Percentiles rank a stretch among this genome's conserved stretches.
These are phyloP conservation scores for Erebia epiphron DNA, from an alignment of 2,888 invertebrate species.

Conservation along the genomic window DNA sequence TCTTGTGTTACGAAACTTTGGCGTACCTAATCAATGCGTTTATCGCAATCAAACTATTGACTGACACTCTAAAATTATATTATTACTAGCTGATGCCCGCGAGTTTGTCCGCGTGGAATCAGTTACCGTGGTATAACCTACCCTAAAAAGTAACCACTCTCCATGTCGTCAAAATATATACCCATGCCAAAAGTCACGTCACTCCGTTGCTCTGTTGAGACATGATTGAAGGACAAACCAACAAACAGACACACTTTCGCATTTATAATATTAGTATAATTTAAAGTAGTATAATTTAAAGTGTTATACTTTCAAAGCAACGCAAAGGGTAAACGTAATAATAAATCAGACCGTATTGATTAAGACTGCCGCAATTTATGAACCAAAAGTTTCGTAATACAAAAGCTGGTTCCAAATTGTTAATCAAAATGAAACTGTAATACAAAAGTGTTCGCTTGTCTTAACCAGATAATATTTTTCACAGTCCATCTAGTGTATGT, in stretches of 20 bases:
- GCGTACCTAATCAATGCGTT: neutral
- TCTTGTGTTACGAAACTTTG: slow-evolving; percentile 6
- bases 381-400: slow-evolving; percentile 2
- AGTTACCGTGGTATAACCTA: too few relatives aligned
- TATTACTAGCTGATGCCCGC: too few relatives aligned
- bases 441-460: slow-evolving; percentile 48
- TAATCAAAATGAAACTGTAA: slow-evolving; percentile 11
- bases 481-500: slow-evolving; percentile 32
- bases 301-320: neutral
- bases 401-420: neutral
- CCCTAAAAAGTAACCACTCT: too few relatives aligned
- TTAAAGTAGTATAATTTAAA: neutral
- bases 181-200: too few relatives aligned
- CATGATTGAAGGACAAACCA: too few relatives aligned
- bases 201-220: too few relatives aligned
- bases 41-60: neutral
- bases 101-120: too few relatives aligned
- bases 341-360: neutral
- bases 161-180: too few relatives aligned
- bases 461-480: slow-evolving; percentile 29
- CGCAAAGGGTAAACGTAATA: neutral
- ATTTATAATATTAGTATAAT: neutral
- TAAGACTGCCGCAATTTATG: neutral
- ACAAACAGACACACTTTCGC: too few relatives aligned
- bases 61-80: neutral